Percentiles rank a stretch among this genome's conserved stretches.
These are phyloP conservation scores for Chymomyza amoena DNA, from an alignment of 2,888 invertebrate genomes.

Conservation along the genomic window DNA sequence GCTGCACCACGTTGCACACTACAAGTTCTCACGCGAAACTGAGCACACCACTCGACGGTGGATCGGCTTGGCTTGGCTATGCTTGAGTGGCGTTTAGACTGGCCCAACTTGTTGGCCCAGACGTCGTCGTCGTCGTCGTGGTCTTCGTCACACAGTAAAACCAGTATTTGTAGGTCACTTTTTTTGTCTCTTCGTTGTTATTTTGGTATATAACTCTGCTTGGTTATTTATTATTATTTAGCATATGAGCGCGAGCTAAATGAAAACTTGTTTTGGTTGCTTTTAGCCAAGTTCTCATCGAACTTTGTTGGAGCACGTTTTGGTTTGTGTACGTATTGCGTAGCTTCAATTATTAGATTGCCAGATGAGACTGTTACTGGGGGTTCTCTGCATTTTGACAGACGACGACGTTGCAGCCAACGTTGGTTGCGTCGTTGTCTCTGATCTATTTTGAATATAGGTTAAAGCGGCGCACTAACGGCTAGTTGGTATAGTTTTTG, in stretches of 20 bases:
- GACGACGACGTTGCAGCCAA: conserved; percentile 29
- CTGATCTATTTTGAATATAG: conserved; percentile 75
- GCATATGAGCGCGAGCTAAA: conserved; percentile 58
- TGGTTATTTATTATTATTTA: conserved; percentile 65
- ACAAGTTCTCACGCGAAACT: conserved; percentile 56
- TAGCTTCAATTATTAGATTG: conserved; percentile 15
- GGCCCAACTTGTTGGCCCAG: conserved; percentile 29
- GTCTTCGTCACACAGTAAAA: conserved; percentile 50
- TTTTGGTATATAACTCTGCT: conserved; percentile 51
- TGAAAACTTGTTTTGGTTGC: conserved; percentile 59
- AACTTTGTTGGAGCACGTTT: conserved; percentile 26
- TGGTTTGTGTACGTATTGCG: not conserved
- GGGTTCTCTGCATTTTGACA: conserved; percentile 48
- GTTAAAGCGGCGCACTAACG: conserved; percentile 68
- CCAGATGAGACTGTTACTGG: conserved; percentile 31
- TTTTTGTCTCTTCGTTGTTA: conserved; percentile 33
- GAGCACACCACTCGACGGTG: not conserved
- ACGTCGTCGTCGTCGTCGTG: conserved; percentile 21
- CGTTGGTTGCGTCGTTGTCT: conserved; percentile 16
- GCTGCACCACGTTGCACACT: conserved; percentile 9
- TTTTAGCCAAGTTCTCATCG: conserved; percentile 51
- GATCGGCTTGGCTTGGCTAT: conserved; percentile 5
- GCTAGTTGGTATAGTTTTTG: conserved; percentile 44
- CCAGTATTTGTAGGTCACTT: conserved; percentile 78
- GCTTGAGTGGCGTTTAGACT: conserved; percentile 19